Evolutionary conservation across 2,888 invertebrate genomes (phyloP).

Genomic region (Drosophila colorata): DNA sequence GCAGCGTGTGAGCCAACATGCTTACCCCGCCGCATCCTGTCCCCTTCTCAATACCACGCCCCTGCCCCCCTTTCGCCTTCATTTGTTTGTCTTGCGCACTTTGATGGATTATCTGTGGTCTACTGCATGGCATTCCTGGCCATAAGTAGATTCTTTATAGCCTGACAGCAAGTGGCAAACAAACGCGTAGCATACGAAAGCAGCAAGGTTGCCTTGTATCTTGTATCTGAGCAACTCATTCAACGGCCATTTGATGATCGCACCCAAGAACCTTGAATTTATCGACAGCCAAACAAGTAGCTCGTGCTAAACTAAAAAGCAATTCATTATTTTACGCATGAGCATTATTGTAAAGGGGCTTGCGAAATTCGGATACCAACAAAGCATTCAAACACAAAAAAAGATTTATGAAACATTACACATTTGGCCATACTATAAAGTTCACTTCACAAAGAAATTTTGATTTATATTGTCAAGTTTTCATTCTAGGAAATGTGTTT

Average conservation of each 20-base stretch:
- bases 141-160: conserved; percentile 42
- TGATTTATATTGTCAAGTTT: too few relatives aligned
- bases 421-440: background rate
- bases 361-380: background rate
- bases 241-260: conserved; percentile 7
- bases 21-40: background rate
- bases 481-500: too few relatives aligned
- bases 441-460: too few relatives aligned
- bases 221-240: background rate
- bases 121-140: conserved; percentile 37
- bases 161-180: conserved; percentile 25
- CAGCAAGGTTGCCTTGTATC: conserved; percentile 20
- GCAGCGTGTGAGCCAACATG: conserved; percentile 37
- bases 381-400: background rate
- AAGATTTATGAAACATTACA: background rate
- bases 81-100: conserved; percentile 50
- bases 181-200: background rate
- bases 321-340: conserved; percentile 13
- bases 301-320: conserved; percentile 3
- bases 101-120: conserved; percentile 60
- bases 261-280: conserved; percentile 24
- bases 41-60: background rate
- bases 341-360: background rate
- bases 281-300: conserved; percentile 15
- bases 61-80: background rate